Percentiles rank a stretch among this genome's conserved stretches.
phyloP scores from a whole-genome alignment of 2,113 vertebrate genomes.

The Pluvialis apricaria region DNA sequence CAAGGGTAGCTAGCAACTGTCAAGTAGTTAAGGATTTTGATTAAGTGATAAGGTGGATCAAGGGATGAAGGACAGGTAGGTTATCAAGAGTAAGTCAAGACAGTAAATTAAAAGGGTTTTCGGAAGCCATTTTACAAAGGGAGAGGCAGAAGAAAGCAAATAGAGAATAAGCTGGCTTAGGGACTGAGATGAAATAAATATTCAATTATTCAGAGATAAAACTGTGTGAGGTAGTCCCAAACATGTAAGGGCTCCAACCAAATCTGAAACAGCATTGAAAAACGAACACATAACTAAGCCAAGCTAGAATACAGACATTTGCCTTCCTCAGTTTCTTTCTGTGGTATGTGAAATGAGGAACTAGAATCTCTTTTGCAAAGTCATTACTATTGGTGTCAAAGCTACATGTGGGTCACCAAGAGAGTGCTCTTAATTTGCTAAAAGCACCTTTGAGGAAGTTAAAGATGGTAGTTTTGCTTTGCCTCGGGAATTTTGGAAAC shows the following conservation, averaged over 20 bases:
- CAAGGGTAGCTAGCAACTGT: not conserved
- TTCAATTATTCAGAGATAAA: not conserved
- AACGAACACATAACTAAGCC: not conserved
- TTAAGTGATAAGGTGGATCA: not conserved
- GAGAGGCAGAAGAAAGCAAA: not conserved
- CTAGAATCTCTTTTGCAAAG: not conserved
- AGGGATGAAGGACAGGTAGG: not conserved
- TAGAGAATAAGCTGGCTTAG: not conserved
- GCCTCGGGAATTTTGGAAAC: not conserved
- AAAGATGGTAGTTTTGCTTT: not conserved
- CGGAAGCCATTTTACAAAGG: not conserved
- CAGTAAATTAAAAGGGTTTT: not conserved
- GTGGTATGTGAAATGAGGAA: not conserved
- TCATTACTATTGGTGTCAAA: not conserved
- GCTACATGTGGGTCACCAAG: not conserved
- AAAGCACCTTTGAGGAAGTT: not conserved
- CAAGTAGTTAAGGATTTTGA: not conserved
- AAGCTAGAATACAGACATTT: not conserved
- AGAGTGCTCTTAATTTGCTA: not conserved
- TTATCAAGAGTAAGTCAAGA: not conserved
- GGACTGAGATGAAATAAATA: not conserved
- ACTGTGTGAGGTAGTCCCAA: not conserved
- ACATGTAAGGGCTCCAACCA: not conserved
- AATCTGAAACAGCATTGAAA: not conserved
- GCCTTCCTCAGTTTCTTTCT: not conserved